Percentiles rank a stretch among this genome's conserved stretches.
Conservation (phyloP, 2,113 vertebrate species). For the Melanostigma gelatinosum region DNA sequence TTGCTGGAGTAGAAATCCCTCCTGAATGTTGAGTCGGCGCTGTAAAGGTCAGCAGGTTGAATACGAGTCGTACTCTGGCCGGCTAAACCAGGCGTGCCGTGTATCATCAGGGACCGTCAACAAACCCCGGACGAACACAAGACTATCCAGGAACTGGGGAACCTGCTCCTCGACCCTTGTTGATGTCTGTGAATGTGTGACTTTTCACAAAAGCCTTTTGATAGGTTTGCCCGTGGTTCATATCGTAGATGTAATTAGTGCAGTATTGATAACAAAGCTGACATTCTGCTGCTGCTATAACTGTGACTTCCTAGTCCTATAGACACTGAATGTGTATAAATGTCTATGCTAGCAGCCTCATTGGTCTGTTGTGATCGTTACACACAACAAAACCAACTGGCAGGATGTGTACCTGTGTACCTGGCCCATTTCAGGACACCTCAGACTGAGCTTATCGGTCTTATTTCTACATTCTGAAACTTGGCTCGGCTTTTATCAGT, state of each 20-base stretch:
- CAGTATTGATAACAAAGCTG: not conserved
- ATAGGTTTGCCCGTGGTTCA: constrained; percentile 44
- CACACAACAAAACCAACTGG: not conserved
- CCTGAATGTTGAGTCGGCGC: constrained; percentile 46
- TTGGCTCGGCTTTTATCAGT: not conserved
- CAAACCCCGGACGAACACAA: constrained; percentile 47
- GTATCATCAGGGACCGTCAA: constrained; percentile 68
- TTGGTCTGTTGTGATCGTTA: not conserved
- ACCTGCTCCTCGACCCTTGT: constrained; percentile 33
- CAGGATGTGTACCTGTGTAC: not conserved
- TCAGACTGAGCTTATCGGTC: not conserved
- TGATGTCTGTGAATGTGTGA: constrained; percentile 64
- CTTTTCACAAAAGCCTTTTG: constrained; percentile 57
- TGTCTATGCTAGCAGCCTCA: not conserved
- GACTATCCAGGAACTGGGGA: constrained; percentile 35
- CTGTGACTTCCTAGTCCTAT: not conserved
- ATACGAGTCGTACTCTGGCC: constrained; percentile 21
- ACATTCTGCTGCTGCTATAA: constrained; percentile 1
- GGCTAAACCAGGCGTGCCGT: constrained; percentile 37
- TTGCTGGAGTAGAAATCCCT: constrained; percentile 49
- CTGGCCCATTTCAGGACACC: not conserved
- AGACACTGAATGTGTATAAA: not conserved
- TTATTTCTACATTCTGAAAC: not conserved
- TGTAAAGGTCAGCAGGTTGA: constrained; percentile 51
- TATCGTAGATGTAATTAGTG: constrained; percentile 16